Percentiles rank a stretch among this genome's conserved stretches.
Conservation (phyloP, 2,113 vertebrate genomes). For the Monarcha castaneiventris region DNA sequence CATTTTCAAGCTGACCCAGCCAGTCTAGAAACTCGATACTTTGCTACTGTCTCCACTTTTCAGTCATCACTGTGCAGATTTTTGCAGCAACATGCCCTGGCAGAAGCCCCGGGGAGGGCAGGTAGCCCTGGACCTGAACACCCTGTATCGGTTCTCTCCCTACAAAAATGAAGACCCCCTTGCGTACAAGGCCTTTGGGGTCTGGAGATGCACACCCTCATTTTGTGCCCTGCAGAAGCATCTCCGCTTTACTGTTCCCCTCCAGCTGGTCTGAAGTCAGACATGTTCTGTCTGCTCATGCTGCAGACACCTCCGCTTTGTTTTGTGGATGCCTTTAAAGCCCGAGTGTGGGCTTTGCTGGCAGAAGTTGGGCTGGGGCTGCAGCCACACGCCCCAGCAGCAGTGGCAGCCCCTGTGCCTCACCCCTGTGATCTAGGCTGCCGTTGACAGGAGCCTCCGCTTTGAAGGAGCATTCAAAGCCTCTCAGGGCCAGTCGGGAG, state of each 20-base stretch:
- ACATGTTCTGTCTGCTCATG: background rate
- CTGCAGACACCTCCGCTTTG: background rate
- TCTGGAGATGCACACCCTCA: background rate
- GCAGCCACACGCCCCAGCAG: background rate
- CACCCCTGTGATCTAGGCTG: background rate
- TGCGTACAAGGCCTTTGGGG: background rate
- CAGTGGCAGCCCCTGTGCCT: background rate
- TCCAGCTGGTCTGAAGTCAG: background rate
- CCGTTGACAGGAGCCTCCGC: background rate
- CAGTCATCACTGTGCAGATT: background rate
- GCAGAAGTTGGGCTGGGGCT: background rate
- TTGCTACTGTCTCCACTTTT: background rate
- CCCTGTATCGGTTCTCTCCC: background rate
- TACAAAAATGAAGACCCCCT: background rate
- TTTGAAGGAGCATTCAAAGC: slow-evolving; percentile 37
- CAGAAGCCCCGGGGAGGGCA: background rate
- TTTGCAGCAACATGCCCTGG: background rate
- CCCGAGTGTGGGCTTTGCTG: background rate
- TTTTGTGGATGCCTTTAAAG: background rate
- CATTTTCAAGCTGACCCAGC: background rate
- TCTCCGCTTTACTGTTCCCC: background rate
- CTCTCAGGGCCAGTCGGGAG: background rate
- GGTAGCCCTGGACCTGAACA: rapidly evolving
- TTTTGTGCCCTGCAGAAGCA: background rate
- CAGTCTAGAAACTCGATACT: background rate